Evolutionary conservation across 2,888 invertebrate genomes (phyloP).

Genomic region (Onchidella celtica): DNA sequence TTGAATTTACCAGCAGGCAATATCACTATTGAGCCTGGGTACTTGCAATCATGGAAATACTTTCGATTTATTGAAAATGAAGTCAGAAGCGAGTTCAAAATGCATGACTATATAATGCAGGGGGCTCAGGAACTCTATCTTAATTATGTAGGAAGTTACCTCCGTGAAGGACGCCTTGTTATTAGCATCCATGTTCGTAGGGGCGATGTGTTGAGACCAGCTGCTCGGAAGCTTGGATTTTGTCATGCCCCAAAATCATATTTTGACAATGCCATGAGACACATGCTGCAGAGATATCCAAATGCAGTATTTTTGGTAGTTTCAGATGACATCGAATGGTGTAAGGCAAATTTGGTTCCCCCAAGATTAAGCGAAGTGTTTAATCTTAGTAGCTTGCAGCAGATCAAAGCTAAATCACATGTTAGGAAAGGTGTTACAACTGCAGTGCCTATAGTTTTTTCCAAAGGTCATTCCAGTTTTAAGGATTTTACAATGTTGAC

Average conservation of each 20-base stretch:
- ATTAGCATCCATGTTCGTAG: slow-evolving; percentile 45
- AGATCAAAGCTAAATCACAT: not conserved
- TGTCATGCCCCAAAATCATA: slow-evolving; percentile 35
- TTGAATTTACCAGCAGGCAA: slow-evolving; percentile 39
- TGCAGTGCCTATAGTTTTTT: slow-evolving; percentile 17
- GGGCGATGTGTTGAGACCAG: slow-evolving; percentile 29
- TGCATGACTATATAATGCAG: not conserved
- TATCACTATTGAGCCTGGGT: slow-evolving; percentile 40
- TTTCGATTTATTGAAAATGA: slow-evolving; percentile 37
- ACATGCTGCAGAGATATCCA: slow-evolving; percentile 39
- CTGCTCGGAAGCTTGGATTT: slow-evolving; percentile 37
- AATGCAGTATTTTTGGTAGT: slow-evolving; percentile 35
- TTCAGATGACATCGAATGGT: slow-evolving; percentile 46
- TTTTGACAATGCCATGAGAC: slow-evolving; percentile 38
- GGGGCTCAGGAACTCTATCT: not conserved
- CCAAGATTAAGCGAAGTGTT: slow-evolving; percentile 1
- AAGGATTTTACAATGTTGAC: slow-evolving; percentile 39
- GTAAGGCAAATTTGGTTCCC: slow-evolving; percentile 28
- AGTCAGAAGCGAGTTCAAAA: slow-evolving; percentile 29
- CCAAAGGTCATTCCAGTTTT: not conserved
- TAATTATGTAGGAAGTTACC: slow-evolving; percentile 11
- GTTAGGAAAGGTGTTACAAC: not conserved
- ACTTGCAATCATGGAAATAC: slow-evolving; percentile 47
- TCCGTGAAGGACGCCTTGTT: slow-evolving; percentile 12
- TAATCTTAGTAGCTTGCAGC: not conserved